phyloP scores from a whole-genome alignment of 1,140 invertebrate genomes.

The Drosophila mauritiana region DNA sequence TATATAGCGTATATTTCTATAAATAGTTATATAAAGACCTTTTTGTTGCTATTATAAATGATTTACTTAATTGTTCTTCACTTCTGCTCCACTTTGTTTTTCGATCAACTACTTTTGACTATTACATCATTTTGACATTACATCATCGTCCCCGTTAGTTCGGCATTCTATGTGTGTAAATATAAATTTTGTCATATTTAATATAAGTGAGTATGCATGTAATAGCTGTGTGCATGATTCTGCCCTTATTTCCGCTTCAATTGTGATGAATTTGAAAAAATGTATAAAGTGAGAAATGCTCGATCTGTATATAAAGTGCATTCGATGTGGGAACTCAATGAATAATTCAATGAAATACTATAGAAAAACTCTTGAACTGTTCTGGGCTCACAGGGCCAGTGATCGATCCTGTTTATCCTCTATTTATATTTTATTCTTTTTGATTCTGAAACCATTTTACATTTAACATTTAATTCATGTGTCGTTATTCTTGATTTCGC shows the following conservation, averaged over 20 bases:
- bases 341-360: conserved; percentile 15
- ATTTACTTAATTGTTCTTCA: conserved; percentile 48
- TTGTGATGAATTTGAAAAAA: conserved; percentile 10
- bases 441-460: conserved; percentile 82
- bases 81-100: conserved; percentile 13
- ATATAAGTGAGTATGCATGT: conserved; percentile 43
- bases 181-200: conserved; percentile 65
- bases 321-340: conserved; percentile 21
- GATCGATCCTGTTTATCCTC: conserved; percentile 35
- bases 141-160: conserved; percentile 26
- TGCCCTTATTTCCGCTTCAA: conserved; percentile 8
- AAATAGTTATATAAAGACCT: conserved; percentile 75
- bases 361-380: conserved; percentile 38
- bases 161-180: conserved; percentile 66
- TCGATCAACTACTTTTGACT: conserved; percentile 69
- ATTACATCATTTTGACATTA: conserved; percentile 32
- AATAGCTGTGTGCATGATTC: conserved; percentile 47
- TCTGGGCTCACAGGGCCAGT: conserved; percentile 23
- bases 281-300: conserved; percentile 25
- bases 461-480: conserved; percentile 75
- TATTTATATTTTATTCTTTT: conserved; percentile 57
- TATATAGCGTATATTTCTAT: conserved; percentile 65
- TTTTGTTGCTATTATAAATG: conserved; percentile 70
- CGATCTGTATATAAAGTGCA: conserved; percentile 19
- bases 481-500: conserved; percentile 44